A percentile compares a stretch with the other conserved stretches of the same genome.
Conservation (phyloP, 2,797 vertebrate species). For the Scleropages formosus region DNA sequence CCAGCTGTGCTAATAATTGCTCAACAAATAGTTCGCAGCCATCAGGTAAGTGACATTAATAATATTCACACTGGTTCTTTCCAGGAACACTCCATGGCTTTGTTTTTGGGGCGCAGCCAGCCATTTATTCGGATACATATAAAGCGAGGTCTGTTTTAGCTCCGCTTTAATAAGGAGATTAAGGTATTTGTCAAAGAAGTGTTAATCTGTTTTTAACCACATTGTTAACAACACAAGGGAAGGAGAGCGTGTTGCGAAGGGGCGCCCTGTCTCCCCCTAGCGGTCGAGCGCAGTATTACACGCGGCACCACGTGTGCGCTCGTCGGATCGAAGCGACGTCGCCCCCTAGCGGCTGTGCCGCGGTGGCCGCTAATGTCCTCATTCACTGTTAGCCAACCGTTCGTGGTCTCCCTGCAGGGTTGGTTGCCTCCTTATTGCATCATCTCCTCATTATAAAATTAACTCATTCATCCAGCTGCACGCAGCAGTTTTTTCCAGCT, state of each 20-base stretch:
- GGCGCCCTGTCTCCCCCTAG: constrained; percentile 13
- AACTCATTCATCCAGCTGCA: constrained; percentile 15
- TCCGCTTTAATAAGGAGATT: too few species aligned
- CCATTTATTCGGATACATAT: too few species aligned
- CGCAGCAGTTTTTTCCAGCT: background rate
- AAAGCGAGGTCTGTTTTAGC: too few species aligned
- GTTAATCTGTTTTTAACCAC: too few species aligned
- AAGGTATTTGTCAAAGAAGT: too few species aligned
- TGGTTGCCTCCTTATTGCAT: constrained; percentile 30
- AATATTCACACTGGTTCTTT: too few species aligned
- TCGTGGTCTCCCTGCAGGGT: background rate
- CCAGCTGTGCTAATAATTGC: too few species aligned
- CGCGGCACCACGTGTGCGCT: background rate
- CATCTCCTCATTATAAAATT: constrained; percentile 27
- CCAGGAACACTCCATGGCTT: too few species aligned
- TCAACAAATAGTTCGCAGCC: too few species aligned
- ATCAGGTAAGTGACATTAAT: too few species aligned
- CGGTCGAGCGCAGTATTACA: background rate
- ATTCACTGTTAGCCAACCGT: background rate
- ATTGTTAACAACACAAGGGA: too few species aligned
- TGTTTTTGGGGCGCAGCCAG: too few species aligned
- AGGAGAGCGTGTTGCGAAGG: background rate
- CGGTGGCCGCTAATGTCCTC: background rate
- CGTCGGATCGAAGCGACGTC: constrained; percentile 10
- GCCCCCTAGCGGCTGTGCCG: constrained; percentile 20